A percentile compares a stretch with the other conserved stretches of the same genome.
Conservation (phyloP, 1,140 invertebrate genomes). For the Panagrolaimus sp. region DNA sequence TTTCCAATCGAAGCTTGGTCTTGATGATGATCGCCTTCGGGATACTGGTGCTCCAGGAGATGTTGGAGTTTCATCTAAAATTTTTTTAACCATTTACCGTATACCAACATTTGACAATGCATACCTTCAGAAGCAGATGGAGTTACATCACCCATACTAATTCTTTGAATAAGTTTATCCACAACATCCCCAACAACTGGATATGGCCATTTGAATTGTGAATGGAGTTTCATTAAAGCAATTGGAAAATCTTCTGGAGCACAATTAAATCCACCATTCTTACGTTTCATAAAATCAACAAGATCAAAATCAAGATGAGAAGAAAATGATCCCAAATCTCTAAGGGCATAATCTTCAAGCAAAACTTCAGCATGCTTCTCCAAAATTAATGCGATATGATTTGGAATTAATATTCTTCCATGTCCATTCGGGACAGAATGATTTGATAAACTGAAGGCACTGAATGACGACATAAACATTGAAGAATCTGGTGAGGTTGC, state of each 20-base stretch:
- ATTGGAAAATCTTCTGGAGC: conserved; percentile 46
- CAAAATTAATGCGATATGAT: conserved; percentile 19
- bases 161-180: conserved; percentile 14
- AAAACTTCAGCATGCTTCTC: conserved; percentile 38
- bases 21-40: conserved; percentile 21
- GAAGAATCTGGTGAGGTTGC: not conserved
- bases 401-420: conserved; percentile 9
- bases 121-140: conserved; percentile 11
- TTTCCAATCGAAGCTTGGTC: conserved; percentile 23
- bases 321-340: conserved; percentile 53
- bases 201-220: conserved; percentile 56
- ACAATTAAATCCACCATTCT: conserved; percentile 30
- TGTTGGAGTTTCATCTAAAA: not conserved
- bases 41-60: not conserved
- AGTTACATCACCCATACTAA: conserved; percentile 1
- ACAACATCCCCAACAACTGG: conserved; percentile 32
- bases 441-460: not conserved
- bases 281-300: conserved; percentile 25
- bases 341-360: conserved; percentile 50
- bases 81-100: not conserved
- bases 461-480: conserved; percentile 24
- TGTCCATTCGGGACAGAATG: not conserved
- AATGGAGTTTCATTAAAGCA: conserved; percentile 55
- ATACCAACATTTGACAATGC: not conserved
- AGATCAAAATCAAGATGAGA: conserved; percentile 50